Evolutionary conservation across 1,140 invertebrate species (phyloP), one percentile per base, ranked within the genome.

Genomic region (Lordiphosa clarofinis): DNA sequence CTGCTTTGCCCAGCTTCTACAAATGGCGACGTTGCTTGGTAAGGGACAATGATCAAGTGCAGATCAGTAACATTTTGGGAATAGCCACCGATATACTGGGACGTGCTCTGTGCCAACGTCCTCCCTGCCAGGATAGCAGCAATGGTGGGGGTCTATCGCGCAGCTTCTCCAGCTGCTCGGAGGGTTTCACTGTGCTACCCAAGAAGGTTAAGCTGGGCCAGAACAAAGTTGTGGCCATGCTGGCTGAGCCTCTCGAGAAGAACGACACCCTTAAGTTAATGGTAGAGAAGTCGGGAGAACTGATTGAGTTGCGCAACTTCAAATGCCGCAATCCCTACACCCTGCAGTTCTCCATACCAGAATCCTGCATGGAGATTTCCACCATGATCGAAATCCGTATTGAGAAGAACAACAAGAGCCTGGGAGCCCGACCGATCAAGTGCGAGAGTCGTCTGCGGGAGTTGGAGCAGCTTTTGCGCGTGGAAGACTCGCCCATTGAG

Each of bases 391-490:
- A 94, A 71, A 92, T 96, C 3, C 91, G 93, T 36, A 93, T 96
- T 31, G 93, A 93, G 65, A 94, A 94, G 75, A 96, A 96, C 74
- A 94, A 94, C 1, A 92, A 92, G 66, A 91, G 94, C 0, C 90
- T 96, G 4, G 95, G 95, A 1, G 92, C 93, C 10, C 90, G 94
- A 9, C 94, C 95, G 73, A 93, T 97, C 47, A 96, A 96, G 87
- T 96, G 95, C 87, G 95, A 96, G 89, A 96, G 95, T 74, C 91
- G 94, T 53, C 90, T 96, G 19, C 90, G 94, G 21, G 95, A 96
- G 88, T 89, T 96, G 55, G 95, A 96, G 86, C 94, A 95, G 73
- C 91, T 97, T 56, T 90, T 96, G 31, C 89, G 94, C 37, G 92
- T 93, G 1, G 92, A 93, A 36, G 94, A 95, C 65, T 95, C 95